phyloP scores from a whole-genome alignment of 2,888 invertebrate genomes.

The Conus canariensis region DNA sequence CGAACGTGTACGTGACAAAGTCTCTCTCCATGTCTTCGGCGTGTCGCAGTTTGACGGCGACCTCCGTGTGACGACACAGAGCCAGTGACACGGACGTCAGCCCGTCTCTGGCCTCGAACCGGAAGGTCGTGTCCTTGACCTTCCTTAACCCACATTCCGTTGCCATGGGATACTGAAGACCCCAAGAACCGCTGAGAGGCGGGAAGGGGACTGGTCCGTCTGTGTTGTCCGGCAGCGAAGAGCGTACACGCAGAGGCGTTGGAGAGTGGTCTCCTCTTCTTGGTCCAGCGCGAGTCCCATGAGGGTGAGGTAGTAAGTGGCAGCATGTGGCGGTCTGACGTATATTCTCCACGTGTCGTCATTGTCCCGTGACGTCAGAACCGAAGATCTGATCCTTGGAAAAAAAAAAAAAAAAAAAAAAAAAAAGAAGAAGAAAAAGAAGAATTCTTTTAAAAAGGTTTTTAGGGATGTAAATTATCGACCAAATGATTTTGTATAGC shows the following conservation, averaged over 20 bases:
- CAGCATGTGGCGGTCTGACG: slow-evolving; percentile 23
- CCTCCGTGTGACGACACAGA: slow-evolving; percentile 24
- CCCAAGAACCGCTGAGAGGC: background rate
- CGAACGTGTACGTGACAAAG: background rate
- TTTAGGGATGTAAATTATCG: no score
- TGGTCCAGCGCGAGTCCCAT: background rate
- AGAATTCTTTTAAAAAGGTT: background rate
- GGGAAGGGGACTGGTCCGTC: background rate
- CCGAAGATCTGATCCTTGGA: background rate
- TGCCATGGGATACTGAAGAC: slow-evolving; percentile 24
- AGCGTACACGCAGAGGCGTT: slow-evolving; percentile 17
- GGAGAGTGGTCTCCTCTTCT: background rate
- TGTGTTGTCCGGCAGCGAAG: background rate
- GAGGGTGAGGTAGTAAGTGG: slow-evolving; percentile 3
- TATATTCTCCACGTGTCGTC: slow-evolving; percentile 29
- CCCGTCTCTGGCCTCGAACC: slow-evolving; percentile 28
- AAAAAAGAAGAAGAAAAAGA: background rate
- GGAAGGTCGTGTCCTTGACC: slow-evolving; percentile 2
- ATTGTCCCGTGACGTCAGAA: slow-evolving; percentile 27
- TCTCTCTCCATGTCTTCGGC: background rate
- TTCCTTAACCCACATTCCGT: slow-evolving; percentile 29
- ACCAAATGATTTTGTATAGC: no score
- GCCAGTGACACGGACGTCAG: slow-evolving; percentile 5
- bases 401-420: no score
- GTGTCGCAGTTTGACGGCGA: background rate